Conservation (phyloP, 2,888 invertebrate genomes). For the Drosophila fungiperda region DNA sequence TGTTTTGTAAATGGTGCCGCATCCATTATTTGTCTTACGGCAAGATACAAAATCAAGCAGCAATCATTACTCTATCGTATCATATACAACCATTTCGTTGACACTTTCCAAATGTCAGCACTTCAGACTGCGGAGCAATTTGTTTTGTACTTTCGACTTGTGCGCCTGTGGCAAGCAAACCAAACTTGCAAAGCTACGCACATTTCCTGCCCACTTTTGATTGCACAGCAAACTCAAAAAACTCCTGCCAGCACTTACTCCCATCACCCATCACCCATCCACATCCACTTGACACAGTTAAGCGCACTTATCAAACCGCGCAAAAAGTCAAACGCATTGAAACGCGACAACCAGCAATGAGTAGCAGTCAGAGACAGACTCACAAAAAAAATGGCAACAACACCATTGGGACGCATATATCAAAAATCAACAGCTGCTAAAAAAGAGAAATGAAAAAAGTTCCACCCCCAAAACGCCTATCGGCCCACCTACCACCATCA, state of each 20-base stretch:
- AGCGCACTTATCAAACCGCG: slow-evolving; percentile 65
- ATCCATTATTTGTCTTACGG: slow-evolving; percentile 11
- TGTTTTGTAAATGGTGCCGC: background rate
- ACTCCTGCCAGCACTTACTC: slow-evolving; percentile 23
- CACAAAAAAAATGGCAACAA: slow-evolving; percentile 34
- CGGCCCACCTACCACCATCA: background rate
- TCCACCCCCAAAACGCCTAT: slow-evolving; percentile 12
- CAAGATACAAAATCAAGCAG: slow-evolving; percentile 25
- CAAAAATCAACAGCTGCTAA: slow-evolving; percentile 75
- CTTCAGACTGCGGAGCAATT: slow-evolving; percentile 38
- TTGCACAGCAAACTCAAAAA: slow-evolving; percentile 56
- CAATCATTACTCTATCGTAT: slow-evolving; percentile 50
- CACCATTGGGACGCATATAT: slow-evolving; percentile 74
- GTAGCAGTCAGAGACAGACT: slow-evolving; percentile 60
- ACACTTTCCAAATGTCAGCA: slow-evolving; percentile 56
- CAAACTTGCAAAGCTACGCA: slow-evolving; percentile 54
- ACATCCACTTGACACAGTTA: slow-evolving; percentile 59
- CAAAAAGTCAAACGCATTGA: slow-evolving; percentile 74
- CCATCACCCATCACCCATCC: slow-evolving; percentile 15
- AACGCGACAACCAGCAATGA: slow-evolving; percentile 68
- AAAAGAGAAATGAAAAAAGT: slow-evolving; percentile 24
- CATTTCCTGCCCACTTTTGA: slow-evolving; percentile 70
- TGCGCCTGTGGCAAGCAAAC: slow-evolving; percentile 57
- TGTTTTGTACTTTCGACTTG: slow-evolving; percentile 39
- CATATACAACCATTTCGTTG: slow-evolving; percentile 38